A percentile compares a stretch with the other conserved stretches of the same genome.
Conservation (phyloP, 2,888 invertebrate genomes). For the Microdon myrmicae region DNA sequence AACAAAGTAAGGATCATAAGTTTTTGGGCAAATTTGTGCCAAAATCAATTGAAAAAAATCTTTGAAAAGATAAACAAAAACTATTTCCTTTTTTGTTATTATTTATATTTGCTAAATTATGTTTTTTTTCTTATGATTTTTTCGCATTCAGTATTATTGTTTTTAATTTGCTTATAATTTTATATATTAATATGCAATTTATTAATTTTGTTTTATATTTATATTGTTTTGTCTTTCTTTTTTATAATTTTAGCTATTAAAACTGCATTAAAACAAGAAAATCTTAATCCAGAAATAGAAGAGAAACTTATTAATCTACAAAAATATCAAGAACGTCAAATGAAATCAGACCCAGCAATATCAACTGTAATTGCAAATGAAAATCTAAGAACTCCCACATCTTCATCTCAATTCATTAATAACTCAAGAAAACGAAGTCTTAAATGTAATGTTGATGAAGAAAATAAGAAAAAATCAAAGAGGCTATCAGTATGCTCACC, state of each 20-base stretch:
- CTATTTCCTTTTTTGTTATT: not conserved
- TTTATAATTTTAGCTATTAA: constrained; percentile 79
- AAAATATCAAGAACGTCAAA: constrained; percentile 82
- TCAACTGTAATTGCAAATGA: constrained; percentile 62
- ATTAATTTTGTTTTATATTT: not conserved
- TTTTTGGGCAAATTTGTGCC: no score
- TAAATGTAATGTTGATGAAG: constrained; percentile 16
- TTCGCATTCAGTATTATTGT: no score
- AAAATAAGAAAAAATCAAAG: constrained; percentile 45
- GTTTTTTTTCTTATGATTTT: no score
- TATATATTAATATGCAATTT: no score
- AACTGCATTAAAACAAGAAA: constrained; percentile 91
- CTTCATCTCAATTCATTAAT: constrained; percentile 9
- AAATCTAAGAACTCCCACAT: not conserved
- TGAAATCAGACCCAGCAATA: constrained; percentile 68
- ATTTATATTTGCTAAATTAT: no score
- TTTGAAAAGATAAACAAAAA: not conserved
- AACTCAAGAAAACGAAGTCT: constrained; percentile 19
- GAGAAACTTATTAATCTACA: constrained; percentile 90
- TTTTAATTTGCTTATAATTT: no score
- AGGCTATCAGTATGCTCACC: constrained; percentile 2
- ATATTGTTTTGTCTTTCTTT: no score
- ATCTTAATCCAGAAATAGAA: constrained; percentile 90
- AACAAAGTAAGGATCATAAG: constrained; percentile 95
- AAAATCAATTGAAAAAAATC: constrained; percentile 3